phyloP scores from a whole-genome alignment of 2,888 invertebrate genomes.

The Noctua comes region DNA sequence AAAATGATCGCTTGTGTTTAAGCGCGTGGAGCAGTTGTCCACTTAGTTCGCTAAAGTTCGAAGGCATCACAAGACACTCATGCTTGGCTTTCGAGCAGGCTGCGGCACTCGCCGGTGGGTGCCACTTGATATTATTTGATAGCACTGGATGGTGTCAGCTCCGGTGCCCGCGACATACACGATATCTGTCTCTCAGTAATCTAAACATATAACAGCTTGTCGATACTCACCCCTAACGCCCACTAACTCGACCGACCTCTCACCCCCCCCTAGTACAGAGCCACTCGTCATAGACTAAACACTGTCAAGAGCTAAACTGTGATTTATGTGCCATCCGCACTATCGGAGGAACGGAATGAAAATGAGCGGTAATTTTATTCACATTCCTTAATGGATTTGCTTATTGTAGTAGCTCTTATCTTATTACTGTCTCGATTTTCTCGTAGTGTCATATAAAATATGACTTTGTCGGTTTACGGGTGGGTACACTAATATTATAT shows the following conservation, averaged over 20 bases:
- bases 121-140: conserved; percentile 64
- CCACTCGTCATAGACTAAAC: conserved; percentile 69
- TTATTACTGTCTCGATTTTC: conserved; percentile 89
- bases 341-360: conserved; percentile 84
- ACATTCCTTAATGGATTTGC: conserved; percentile 89
- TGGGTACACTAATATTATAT: conserved; percentile 90
- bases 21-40: conserved; percentile 73
- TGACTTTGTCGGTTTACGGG: conserved; percentile 87
- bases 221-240: conserved; percentile 78
- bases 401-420: conserved; percentile 89
- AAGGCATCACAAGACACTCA: conserved; percentile 63
- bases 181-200: conserved; percentile 64
- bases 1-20: conserved; percentile 75
- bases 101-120: conserved; percentile 71
- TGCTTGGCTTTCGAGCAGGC: conserved; percentile 62
- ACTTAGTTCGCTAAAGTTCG: conserved; percentile 70
- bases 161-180: conserved; percentile 52
- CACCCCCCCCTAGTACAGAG: conserved; percentile 61
- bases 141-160: conserved; percentile 58
- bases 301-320: conserved; percentile 80
- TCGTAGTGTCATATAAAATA: conserved; percentile 87
- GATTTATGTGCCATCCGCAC: conserved; percentile 86
- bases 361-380: conserved; percentile 88
- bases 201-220: conserved; percentile 77
- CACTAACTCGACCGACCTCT: conserved; percentile 74